Evolutionary conservation across 2,797 vertebrate species (phyloP).

Genomic region (Hippoglossus hippoglossus): DNA sequence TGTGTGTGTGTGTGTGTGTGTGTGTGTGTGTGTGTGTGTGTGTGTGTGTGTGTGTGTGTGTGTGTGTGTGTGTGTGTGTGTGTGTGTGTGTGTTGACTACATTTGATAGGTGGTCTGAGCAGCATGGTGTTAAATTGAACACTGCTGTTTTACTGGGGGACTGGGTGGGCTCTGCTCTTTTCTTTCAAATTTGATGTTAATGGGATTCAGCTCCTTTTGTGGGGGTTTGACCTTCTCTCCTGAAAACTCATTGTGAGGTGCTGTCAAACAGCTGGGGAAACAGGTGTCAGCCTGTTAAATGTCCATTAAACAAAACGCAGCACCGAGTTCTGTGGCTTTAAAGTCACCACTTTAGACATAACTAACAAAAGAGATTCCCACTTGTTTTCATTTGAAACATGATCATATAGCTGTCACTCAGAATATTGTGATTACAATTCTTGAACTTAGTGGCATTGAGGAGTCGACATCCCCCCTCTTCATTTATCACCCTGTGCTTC

Average conservation of each 20-base stretch:
- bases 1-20: constrained; percentile 24
- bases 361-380: not conserved
- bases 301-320: constrained; percentile 1
- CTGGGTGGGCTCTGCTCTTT: constrained; percentile 56
- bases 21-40: constrained; percentile 10
- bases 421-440: not conserved
- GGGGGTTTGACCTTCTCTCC: constrained; percentile 43
- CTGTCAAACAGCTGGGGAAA: constrained; percentile 31
- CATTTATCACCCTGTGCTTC: not conserved
- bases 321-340: not conserved
- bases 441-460: not conserved
- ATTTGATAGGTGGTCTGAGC: constrained; percentile 50
- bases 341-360: not conserved
- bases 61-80: constrained; percentile 25
- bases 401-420: not conserved
- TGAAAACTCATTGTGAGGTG: constrained; percentile 30
- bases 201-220: constrained; percentile 43
- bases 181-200: constrained; percentile 23
- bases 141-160: constrained; percentile 51
- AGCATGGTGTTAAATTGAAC: constrained; percentile 53
- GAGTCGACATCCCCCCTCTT: not conserved
- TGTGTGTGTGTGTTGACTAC: not conserved
- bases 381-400: too few relatives aligned
- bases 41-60: constrained; percentile 21
- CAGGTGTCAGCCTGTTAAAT: constrained; percentile 57